Percentiles rank a stretch among this genome's conserved stretches.
Evolutionary conservation across 2,888 invertebrate species (phyloP).

Genomic region (Stenodema calcarata): DNA sequence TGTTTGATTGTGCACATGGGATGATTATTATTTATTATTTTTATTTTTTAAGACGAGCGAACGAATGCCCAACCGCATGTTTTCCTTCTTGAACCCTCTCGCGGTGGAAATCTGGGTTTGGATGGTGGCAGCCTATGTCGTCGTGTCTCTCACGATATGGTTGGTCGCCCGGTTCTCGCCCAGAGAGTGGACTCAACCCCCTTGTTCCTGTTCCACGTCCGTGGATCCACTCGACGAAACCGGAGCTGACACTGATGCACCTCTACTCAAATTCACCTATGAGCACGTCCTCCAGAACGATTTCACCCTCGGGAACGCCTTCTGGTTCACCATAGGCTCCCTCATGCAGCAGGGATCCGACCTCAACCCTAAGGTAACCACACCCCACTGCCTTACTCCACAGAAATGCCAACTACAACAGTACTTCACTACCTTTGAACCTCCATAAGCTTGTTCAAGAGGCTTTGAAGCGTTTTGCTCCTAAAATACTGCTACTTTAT

Average conservation of each 20-base stretch:
- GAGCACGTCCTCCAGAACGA: constrained; percentile 68
- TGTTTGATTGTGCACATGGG: neutral
- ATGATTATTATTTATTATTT: neutral
- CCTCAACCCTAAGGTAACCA: constrained; percentile 74
- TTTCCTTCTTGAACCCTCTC: constrained; percentile 87
- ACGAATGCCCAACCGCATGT: constrained; percentile 69
- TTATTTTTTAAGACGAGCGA: constrained; percentile 53
- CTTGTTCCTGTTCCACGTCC: constrained; percentile 58
- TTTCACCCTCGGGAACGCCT: constrained; percentile 81
- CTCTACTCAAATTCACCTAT: constrained; percentile 49
- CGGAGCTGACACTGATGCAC: constrained; percentile 48
- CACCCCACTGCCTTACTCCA: neutral
- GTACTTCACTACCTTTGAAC: neutral
- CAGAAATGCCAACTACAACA: constrained; percentile 40
- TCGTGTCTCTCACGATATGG: constrained; percentile 80
- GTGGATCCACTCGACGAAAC: constrained; percentile 35
- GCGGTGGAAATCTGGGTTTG: constrained; percentile 87
- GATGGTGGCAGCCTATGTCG: constrained; percentile 78
- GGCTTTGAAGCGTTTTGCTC: neutral
- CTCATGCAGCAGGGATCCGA: constrained; percentile 86
- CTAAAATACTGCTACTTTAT: neutral
- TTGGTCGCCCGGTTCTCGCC: constrained; percentile 81
- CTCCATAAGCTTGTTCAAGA: neutral
- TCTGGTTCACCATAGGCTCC: constrained; percentile 87
- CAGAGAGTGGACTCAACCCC: constrained; percentile 78